Base-by-base conservation (phyloP, 2,113 vertebrate species). In the Spea bombifrons region DNA sequence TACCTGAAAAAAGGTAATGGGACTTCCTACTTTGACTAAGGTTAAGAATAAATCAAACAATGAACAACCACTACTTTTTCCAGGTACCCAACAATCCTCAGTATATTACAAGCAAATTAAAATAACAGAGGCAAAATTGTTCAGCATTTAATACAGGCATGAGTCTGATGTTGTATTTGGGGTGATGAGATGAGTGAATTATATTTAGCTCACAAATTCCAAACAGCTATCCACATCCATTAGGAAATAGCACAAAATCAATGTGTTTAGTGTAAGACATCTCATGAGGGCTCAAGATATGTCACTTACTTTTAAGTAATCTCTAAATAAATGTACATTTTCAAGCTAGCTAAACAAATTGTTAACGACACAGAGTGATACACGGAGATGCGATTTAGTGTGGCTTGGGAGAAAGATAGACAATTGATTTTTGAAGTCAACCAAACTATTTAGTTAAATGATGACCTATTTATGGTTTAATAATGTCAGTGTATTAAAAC, bases 201-300 rank as follows among this genome's bases (percentile, higher is more conserved):
- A 43, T 44, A 55, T 55, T 13, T 52, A 57, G 52, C 30, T 30
- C 52, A 44, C 47, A 30, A 7, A 30, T 48, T 63, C 59, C 10
- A 65, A 13, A 64, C 48, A 45, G 48, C 9, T 65, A 64, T 50
- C 30, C 16, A 50, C 30, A 65, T 49, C 46, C 50, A 75, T 64
- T 17, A 75, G 30, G 71, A 68, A 13, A 49, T 75, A 64, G 50
- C 73, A 64, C 65, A 75, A 50, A 64, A 74, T 64, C 72, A 74
- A 74, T 74, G 59, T 63, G 8, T 47, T 46, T 53, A 49, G n/a
- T 9, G n/a, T 57, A 17, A 74, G 3, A 71, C 3, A 47, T 47
- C 13, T 73, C 67, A 16, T 73, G 57, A 73, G 71, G 30, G 55
- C 57, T 5, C 12, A 17, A 61, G 47, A 64, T 59, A 13, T 63